phyloP scores from a whole-genome alignment of 1,140 invertebrate species.

The Tetramorium simillimum region DNA sequence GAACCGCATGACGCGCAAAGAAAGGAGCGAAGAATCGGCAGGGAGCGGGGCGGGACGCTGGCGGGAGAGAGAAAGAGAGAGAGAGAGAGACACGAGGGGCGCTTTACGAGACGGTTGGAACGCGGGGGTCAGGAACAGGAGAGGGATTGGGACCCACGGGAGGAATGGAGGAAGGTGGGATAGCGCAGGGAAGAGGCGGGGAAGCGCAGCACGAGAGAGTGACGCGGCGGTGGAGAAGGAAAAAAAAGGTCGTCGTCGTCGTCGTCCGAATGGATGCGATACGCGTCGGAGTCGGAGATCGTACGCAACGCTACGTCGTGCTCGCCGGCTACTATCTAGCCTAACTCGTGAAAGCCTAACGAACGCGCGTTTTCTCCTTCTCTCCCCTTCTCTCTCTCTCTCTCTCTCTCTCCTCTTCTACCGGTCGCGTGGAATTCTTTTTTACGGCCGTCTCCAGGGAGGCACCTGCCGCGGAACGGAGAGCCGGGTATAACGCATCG shows the following conservation, averaged over 20 bases:
- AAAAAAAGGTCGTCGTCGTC: constrained; percentile 56
- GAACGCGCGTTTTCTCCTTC: constrained; percentile 52
- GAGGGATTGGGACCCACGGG: neutral
- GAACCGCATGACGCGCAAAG: constrained; percentile 65
- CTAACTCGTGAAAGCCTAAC: constrained; percentile 74
- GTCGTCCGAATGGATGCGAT: constrained; percentile 66
- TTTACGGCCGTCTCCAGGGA: neutral
- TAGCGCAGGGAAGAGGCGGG: neutral
- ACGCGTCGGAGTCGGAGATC: constrained; percentile 70
- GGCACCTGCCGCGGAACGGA: constrained; percentile 42
- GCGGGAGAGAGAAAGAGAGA: neutral
- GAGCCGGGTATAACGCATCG: constrained; percentile 21
- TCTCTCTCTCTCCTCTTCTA: neutral
- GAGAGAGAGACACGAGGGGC: constrained; percentile 16
- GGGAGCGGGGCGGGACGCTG: neutral
- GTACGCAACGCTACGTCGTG: constrained; percentile 66
- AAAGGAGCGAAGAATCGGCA: constrained; percentile 61
- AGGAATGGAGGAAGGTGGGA: neutral
- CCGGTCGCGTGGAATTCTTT: constrained; percentile 50
- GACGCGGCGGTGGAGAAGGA: constrained; percentile 32
- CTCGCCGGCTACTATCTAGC: constrained; percentile 61
- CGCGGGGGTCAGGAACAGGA: neutral
- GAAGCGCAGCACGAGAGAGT: neutral
- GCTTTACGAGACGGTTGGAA: constrained; percentile 36
- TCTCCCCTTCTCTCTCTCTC: neutral